Percentiles rank a stretch among this genome's conserved stretches.
These are phyloP conservation scores for Ptychobarbus kaznakovi DNA, from an alignment of 2,797 vertebrate species.

Conservation along the genomic window DNA sequence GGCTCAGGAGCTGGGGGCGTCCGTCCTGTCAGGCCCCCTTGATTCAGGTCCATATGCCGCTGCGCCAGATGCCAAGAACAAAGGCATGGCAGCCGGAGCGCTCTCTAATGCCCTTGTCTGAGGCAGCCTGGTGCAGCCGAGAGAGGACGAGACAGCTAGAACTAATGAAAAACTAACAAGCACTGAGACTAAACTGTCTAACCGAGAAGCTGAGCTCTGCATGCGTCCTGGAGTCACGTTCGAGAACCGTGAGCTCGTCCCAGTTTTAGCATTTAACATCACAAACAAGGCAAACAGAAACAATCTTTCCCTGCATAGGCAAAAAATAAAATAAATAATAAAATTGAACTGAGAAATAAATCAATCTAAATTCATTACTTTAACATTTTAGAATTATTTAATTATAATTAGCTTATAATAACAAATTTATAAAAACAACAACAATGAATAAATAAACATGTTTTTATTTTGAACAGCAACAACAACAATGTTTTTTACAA, in stretches of 20 bases:
- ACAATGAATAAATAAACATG: background rate
- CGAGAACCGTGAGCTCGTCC: background rate
- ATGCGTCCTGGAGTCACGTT: background rate
- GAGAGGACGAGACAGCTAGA: background rate
- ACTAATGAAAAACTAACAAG: slow-evolving; percentile 32
- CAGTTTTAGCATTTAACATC: slow-evolving; percentile 11
- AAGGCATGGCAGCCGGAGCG: slow-evolving; percentile 38
- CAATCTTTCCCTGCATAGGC: background rate
- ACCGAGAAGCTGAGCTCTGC: slow-evolving; percentile 29
- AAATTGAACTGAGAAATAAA: no score
- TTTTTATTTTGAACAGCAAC: background rate
- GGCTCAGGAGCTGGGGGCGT: slow-evolving; percentile 44
- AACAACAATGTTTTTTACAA: background rate
- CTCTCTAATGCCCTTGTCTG: slow-evolving; percentile 38
- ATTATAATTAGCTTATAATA: no score
- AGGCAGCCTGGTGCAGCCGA: slow-evolving; percentile 28
- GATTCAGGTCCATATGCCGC: slow-evolving; percentile 50
- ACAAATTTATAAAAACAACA: no score
- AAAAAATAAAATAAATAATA: background rate
- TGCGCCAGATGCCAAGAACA: slow-evolving; percentile 48
- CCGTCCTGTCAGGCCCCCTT: slow-evolving; percentile 49
- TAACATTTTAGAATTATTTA: no score
- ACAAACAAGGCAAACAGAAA: background rate
- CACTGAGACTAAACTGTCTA: slow-evolving; percentile 3
- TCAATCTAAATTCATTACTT: no score